Conservation (phyloP, 2,113 vertebrate genomes). For the Tyto alba region DNA sequence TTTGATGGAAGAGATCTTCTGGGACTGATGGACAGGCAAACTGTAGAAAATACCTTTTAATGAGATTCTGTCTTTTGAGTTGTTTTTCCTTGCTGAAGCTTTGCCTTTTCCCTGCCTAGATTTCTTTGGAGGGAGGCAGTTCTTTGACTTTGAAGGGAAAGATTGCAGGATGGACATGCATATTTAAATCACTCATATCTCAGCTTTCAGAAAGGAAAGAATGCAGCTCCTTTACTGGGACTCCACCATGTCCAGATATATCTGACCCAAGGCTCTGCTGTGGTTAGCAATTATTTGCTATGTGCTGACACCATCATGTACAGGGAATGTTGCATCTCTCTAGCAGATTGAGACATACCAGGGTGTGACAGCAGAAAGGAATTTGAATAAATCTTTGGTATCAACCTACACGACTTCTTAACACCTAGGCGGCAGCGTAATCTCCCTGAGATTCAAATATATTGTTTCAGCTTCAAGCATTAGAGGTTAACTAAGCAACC, state of each 20-base stretch:
- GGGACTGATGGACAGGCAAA: not conserved
- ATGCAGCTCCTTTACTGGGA: not conserved
- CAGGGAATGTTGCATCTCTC: not conserved
- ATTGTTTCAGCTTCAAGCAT: not conserved
- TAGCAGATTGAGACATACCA: not conserved
- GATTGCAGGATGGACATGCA: not conserved
- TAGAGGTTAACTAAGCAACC: not conserved
- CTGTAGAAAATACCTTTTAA: not conserved
- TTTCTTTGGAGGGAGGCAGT: not conserved
- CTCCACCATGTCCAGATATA: not conserved
- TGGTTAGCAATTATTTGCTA: not conserved
- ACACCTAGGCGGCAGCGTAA: not conserved
- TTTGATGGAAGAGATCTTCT: not conserved
- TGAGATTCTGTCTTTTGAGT: not conserved
- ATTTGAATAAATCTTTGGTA: not conserved
- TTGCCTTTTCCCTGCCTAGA: not conserved
- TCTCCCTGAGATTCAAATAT: not conserved
- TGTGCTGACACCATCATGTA: not conserved
- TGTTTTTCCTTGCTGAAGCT: not conserved
- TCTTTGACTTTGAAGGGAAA: not conserved
- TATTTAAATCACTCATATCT: not conserved
- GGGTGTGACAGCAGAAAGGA: not conserved
- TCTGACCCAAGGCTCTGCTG: not conserved
- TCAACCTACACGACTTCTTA: not conserved
- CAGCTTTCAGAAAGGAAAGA: not conserved